phyloP scores from a whole-genome alignment of 2,888 invertebrate genomes.

The Lymantria monacha region DNA sequence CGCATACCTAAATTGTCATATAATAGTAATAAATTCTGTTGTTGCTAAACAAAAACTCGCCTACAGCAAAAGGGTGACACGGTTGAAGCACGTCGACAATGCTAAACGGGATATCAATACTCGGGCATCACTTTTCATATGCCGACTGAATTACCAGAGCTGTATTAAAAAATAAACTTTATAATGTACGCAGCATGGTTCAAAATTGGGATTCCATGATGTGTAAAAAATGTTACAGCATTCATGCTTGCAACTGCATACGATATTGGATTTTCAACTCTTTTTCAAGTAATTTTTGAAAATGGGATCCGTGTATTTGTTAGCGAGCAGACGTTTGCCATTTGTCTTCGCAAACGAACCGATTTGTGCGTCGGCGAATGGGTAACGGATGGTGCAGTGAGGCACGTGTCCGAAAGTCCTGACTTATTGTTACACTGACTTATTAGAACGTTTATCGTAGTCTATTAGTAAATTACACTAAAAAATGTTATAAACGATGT shows the following conservation, averaged over 20 bases:
- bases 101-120: slow-evolving; percentile 52
- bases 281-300: slow-evolving; percentile 71
- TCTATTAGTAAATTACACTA: slow-evolving; percentile 61
- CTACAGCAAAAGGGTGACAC: slow-evolving; percentile 54
- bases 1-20: slow-evolving; percentile 47
- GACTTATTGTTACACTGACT: slow-evolving; percentile 66
- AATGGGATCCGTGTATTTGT: slow-evolving; percentile 63
- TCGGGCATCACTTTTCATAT: slow-evolving; percentile 50
- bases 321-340: slow-evolving; percentile 61
- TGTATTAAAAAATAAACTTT: slow-evolving; percentile 34
- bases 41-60: slow-evolving; percentile 56
- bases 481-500: slow-evolving; percentile 27
- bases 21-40: slow-evolving; percentile 59
- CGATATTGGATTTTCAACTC: slow-evolving; percentile 65
- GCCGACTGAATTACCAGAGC: slow-evolving; percentile 27
- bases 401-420: slow-evolving; percentile 61
- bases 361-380: slow-evolving; percentile 77
- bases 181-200: slow-evolving; percentile 14
- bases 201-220: slow-evolving; percentile 20
- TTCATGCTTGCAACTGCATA: slow-evolving; percentile 39
- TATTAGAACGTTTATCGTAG: slow-evolving; percentile 62
- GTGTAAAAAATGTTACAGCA: slow-evolving; percentile 42
- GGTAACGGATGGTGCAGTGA: slow-evolving; percentile 72
- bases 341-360: slow-evolving; percentile 80
- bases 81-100: slow-evolving; percentile 53